Conservation (phyloP, 2,888 invertebrate genomes). For the Apotomis turbidana region DNA sequence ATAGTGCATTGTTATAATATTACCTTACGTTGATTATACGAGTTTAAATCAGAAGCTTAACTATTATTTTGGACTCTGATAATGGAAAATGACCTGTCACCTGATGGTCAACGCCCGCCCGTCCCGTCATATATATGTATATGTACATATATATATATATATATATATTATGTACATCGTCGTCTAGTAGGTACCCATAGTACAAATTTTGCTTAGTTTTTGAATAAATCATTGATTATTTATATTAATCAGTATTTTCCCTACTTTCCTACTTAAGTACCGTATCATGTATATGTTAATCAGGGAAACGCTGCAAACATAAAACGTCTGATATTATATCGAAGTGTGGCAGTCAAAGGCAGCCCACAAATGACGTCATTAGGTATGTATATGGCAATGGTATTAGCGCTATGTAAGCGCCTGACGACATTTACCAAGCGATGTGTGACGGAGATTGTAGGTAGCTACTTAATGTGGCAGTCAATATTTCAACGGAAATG, state of each 20-base stretch:
- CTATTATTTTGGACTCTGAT: too few species aligned
- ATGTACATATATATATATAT: too few species aligned
- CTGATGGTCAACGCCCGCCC: too few species aligned
- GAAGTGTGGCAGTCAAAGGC: constrained; percentile 28
- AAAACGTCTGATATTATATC: constrained; percentile 12
- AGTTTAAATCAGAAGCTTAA: too few species aligned
- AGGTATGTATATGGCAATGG: constrained; percentile 26
- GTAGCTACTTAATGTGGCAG: constrained; percentile 17
- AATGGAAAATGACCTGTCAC: too few species aligned
- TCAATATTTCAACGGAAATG: background rate
- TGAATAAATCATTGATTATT: too few species aligned
- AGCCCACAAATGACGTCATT: constrained; percentile 30
- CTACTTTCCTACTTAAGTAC: background rate
- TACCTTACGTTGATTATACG: too few species aligned
- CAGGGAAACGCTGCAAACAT: constrained; percentile 6
- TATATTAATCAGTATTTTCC: background rate
- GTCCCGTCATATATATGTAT: too few species aligned
- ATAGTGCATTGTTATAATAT: too few species aligned
- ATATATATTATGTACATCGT: too few species aligned
- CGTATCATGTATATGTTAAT: background rate
- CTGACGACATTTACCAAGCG: constrained; percentile 20
- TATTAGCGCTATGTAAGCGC: constrained; percentile 32
- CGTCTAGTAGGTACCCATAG: too few species aligned
- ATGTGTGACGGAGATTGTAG: constrained; percentile 13
- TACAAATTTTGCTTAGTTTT: too few species aligned